Base-by-base conservation (phyloP, 1,140 invertebrate species). In the Prorops nasuta region DNA sequence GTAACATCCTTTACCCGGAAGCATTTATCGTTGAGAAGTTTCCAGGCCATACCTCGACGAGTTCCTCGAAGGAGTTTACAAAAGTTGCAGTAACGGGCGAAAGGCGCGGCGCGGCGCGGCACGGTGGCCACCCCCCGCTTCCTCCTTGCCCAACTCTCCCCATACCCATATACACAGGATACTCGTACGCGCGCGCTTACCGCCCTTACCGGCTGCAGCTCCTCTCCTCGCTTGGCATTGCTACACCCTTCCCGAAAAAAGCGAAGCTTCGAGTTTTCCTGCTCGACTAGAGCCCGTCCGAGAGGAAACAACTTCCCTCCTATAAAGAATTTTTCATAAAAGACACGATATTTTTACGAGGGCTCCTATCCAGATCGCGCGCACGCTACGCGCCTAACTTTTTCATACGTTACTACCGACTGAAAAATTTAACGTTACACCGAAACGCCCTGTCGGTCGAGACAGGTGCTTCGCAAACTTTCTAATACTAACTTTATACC, bases 21-120 rank as follows among this genome's bases (percentile, higher is more conserved):
- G 44, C 48, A 60, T 49, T 49, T 44, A 60, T 60, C 58, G 56
- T 60, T 59, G 44, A 56, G 49, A 60, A 60, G 58, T 59, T 60
- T 56, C 34, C 40, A 47, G 44, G 42, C 44, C 35, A 37, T 14
- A 48, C 31, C 52, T 51, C 40, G 56, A 43, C 48, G 47, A 60
- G 51, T 56, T 60, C 44, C 48, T 24, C 38, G 12, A 6, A 20
- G 40, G 40, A 60, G 57, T 60, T 59, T 59, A 44, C 44, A 48
- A 59, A 49, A 59, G 41, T 59, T 54, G 28, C 35, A 59, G 36
- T 32, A 37, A 59, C 44, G 48, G 44, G 44, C 44, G 51, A 58
- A 60, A 58, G 40, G 50, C 54, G 49, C 42, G 22, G 20, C 18
- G 6, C 24, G 24, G 6, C 24, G 24, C 12, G 6, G 24, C 12